Conservation (phyloP, 2,888 invertebrate genomes). For the Agrypnus murinus region DNA sequence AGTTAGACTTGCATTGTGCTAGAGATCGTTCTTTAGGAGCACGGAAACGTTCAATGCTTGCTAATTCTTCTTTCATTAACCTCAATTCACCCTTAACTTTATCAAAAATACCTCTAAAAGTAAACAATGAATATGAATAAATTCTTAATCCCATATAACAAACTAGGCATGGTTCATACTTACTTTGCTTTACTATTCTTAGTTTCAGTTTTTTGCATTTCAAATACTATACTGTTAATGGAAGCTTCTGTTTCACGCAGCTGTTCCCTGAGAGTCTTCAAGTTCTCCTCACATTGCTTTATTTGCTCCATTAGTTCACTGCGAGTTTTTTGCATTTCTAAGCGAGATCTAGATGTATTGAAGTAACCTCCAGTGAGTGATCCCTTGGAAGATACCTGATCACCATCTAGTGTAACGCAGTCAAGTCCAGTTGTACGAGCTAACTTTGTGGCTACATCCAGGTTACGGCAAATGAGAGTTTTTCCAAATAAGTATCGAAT, state of each 20-base stretch:
- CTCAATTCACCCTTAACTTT: conserved; percentile 97
- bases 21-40: conserved; percentile 95
- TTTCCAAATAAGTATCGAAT: conserved; percentile 98
- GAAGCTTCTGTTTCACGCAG: conserved; percentile 86
- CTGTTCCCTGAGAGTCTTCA: conserved; percentile 83
- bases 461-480: conserved; percentile 96
- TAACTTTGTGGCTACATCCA: conserved; percentile 96
- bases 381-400: conserved; percentile 96
- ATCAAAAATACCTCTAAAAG: conserved; percentile 90
- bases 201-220: conserved; percentile 98
- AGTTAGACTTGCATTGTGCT: conserved; percentile 91
- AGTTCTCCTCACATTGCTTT: conserved; percentile 83
- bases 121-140: too few relatives aligned
- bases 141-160: too few relatives aligned
- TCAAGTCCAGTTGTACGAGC: conserved; percentile 97
- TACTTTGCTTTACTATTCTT: conserved; percentile 98
- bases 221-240: conserved; percentile 93
- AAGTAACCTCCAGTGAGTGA: conserved; percentile 99
- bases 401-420: conserved; percentile 98
- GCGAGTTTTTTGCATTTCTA: conserved; percentile 95
- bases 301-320: conserved; percentile 90
- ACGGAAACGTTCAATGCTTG: conserved; percentile 91
- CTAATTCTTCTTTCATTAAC: conserved; percentile 94
- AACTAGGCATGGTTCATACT: conserved; percentile 61
- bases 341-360: conserved; percentile 93